These are phyloP conservation scores for Oxycera nigricornis DNA, from an alignment of 2,888 invertebrate genomes.

Conservation along the genomic window DNA sequence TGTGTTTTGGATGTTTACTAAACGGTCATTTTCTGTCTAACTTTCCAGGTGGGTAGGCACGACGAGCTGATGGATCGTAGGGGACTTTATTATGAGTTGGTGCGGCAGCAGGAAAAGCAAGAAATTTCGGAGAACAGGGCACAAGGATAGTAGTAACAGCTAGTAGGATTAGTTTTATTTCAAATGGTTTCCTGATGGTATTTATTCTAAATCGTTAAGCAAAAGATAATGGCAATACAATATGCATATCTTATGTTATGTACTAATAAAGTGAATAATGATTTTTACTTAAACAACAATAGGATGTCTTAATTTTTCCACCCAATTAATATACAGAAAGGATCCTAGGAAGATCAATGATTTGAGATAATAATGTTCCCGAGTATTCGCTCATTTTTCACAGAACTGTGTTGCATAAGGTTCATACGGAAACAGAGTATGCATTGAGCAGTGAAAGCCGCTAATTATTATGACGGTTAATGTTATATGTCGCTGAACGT, in stretches of 20 bases:
- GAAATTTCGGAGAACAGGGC: conserved; percentile 47
- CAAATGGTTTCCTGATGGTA: conserved; percentile 12
- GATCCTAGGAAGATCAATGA: too few species aligned
- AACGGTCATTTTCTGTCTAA: background rate
- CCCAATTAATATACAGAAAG: too few species aligned
- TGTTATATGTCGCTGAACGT: too few species aligned
- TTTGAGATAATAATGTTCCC: too few species aligned
- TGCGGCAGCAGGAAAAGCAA: conserved; percentile 75
- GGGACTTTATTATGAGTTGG: conserved; percentile 86
- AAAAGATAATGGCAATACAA: conserved; percentile 7
- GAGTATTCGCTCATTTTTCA: too few species aligned
- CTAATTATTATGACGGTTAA: too few species aligned
- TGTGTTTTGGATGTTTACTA: background rate
- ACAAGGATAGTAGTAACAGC: conserved; percentile 1
- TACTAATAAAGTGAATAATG: background rate
- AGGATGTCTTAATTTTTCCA: too few species aligned
- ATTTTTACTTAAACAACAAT: conserved; percentile 6
- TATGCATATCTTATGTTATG: conserved; percentile 18
- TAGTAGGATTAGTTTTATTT: background rate
- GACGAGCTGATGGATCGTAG: conserved; percentile 75
- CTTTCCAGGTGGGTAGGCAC: conserved; percentile 82
- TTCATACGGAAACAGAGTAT: too few species aligned
- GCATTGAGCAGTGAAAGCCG: too few species aligned
- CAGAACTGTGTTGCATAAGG: too few species aligned
- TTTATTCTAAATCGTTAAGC: conserved; percentile 5